These are phyloP conservation scores for Poecilia latipinna DNA, from an alignment of 2,113 vertebrate species.

Conservation along the genomic window DNA sequence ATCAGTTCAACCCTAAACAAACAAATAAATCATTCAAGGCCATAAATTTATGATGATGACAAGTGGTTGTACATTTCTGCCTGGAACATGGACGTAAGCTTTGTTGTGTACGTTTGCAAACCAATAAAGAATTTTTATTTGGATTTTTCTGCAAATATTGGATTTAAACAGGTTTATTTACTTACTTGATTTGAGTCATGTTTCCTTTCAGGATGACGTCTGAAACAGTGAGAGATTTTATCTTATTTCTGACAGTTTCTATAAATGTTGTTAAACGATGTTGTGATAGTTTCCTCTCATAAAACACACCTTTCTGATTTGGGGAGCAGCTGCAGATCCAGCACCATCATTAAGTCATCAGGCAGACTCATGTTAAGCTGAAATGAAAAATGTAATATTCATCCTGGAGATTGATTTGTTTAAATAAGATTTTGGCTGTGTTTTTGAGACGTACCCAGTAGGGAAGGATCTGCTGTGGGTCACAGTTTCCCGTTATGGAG, in stretches of 20 bases:
- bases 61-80: no score
- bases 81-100: no score
- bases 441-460: conserved; percentile 69
- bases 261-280: background rate
- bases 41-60: no score
- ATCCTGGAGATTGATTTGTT: background rate
- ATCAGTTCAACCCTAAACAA: no score
- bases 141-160: background rate
- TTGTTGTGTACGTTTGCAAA: no score
- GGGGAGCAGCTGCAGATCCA: conserved; percentile 65
- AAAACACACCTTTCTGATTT: conserved; percentile 44
- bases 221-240: conserved; percentile 30
- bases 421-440: background rate
- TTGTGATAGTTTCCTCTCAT: background rate
- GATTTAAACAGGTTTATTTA: background rate
- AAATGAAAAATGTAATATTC: background rate
- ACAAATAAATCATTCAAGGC: no score
- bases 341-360: conserved; percentile 59
- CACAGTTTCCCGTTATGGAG: conserved; percentile 51
- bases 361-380: conserved; percentile 70
- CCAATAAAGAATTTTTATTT: no score
- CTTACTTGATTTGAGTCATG: conserved; percentile 39
- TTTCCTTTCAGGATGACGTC: background rate
- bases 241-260: background rate
- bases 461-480: conserved; percentile 52